Conservation (phyloP, 2,797 vertebrate species). For the Lepidocolaptes lacrymiger region DNA sequence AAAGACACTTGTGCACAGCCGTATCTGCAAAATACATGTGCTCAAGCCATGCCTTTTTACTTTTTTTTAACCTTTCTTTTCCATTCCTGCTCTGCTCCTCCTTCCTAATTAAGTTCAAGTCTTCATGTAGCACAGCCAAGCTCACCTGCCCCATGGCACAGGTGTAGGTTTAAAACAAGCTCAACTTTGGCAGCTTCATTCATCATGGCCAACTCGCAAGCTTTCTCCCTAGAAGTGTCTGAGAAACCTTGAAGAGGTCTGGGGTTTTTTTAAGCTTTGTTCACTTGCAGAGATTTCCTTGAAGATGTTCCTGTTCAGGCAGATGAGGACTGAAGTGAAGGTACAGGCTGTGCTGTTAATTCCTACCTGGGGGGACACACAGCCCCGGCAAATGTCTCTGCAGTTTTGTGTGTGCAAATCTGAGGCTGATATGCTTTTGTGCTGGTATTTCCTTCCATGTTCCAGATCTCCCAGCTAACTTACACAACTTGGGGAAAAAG, state of each 20-base stretch:
- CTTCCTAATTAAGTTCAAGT: neutral
- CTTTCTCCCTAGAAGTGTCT: neutral
- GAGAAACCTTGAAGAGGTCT: neutral
- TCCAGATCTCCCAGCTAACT: neutral
- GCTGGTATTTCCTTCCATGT: neutral
- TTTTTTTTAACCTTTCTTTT: neutral
- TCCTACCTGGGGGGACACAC: accelerated
- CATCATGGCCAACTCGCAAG: neutral
- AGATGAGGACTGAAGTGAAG: neutral
- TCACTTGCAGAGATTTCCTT: neutral
- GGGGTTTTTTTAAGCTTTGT: neutral
- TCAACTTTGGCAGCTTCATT: neutral
- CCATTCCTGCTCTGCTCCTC: neutral
- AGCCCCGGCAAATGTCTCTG: neutral
- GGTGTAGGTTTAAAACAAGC: neutral
- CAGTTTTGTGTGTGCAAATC: neutral
- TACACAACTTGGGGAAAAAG: neutral
- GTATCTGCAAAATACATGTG: neutral
- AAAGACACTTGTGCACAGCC: neutral
- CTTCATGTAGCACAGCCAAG: neutral
- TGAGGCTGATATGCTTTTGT: neutral
- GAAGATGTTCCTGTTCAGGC: neutral
- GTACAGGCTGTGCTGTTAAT: neutral
- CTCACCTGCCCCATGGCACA: neutral
- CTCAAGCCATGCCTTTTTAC: neutral